A percentile compares a stretch with the other conserved stretches of the same genome.
These are phyloP conservation scores for Acrobeloides nanus DNA, from an alignment of 2,888 invertebrate genomes.

Conservation along the genomic window DNA sequence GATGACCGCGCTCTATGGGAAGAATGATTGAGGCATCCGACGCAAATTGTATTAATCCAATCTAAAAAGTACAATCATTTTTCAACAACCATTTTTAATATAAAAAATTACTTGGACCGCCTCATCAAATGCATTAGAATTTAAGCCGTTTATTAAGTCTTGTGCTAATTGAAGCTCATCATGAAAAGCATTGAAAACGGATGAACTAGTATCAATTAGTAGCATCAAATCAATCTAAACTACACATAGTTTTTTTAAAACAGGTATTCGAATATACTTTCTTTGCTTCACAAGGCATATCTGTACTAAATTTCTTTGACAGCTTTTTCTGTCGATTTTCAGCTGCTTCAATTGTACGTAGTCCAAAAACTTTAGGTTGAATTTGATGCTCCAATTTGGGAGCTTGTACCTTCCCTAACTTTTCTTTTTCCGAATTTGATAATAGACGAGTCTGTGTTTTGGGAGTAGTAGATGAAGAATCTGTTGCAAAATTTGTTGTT, in stretches of 20 bases:
- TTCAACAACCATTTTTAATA: too few relatives aligned
- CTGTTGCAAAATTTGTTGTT: not conserved
- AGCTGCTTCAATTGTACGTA: too few relatives aligned
- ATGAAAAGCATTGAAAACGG: constrained; percentile 29
- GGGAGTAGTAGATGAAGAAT: constrained; percentile 1
- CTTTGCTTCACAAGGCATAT: too few relatives aligned
- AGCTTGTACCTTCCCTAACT: not conserved
- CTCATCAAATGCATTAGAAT: constrained; percentile 5
- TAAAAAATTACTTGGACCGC: constrained; percentile 3
- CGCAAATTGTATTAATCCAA: constrained; percentile 34
- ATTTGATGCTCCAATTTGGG: not conserved
- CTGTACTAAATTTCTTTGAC: too few relatives aligned
- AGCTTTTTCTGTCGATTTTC: too few relatives aligned
- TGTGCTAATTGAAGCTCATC: constrained; percentile 29
- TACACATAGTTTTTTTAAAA: not conserved
- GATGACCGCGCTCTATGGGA: constrained; percentile 13
- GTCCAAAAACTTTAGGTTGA: too few relatives aligned
- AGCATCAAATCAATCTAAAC: constrained; percentile 35
- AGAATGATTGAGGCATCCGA: constrained; percentile 24
- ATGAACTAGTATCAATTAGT: constrained; percentile 39
- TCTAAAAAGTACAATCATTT: constrained; percentile 11
- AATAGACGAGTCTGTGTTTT: not conserved
- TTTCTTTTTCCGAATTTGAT: constrained; percentile 8
- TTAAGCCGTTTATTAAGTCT: constrained; percentile 24
- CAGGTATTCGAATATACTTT: too few relatives aligned